Evolutionary conservation across 2,797 vertebrate species (phyloP), one percentile per base, ranked within the genome.

Genomic region (Characodon lateralis): DNA sequence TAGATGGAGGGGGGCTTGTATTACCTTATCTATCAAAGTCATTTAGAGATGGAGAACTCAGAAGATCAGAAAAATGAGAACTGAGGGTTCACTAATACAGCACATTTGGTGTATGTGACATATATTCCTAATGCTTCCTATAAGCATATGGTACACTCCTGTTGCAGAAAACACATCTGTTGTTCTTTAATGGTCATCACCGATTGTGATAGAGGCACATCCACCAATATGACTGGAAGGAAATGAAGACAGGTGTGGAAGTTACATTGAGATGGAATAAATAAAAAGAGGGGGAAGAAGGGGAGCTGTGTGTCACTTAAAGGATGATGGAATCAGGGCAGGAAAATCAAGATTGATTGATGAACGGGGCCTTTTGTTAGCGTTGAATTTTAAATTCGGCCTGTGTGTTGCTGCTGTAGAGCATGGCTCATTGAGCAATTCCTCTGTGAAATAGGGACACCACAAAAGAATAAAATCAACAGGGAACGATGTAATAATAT

Each of bases 391-490:
- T 89, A 83, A 84, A 79, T 70, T 71, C 83, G 71, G 58, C 79
- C 16, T 63, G 58, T 82, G 81, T 73, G 61, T 70, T 84, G 76
- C 79, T 68, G 72, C 80, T 35, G 75, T 24, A 75, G 78, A 77
- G 84, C 71, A 7, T 72, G 77, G 85, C 86, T 91, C 89, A 90
- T 93, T 93, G 91, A 89, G 77, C 80, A 80, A 83, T 86, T 77
- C 79, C 82, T 91, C 63, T 76, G 77, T 77, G 85, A 90, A 91
- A 89, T 69, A 74, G 77, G 81, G 83, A 87, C 90, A 85, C 20
- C 14, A 10, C 85, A 91, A 89, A 93, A 92, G 82, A 92, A 84
- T 73, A 50, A 78, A 92, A 83, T 88, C 91, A 79, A 86, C 66
- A 73, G 89, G 87, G 90, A 91, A 75, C 73, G 39, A 72, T 79